These are phyloP conservation scores for Dufourea novaeangliae DNA, from an alignment of 1,140 invertebrate species.

Conservation along the genomic window DNA sequence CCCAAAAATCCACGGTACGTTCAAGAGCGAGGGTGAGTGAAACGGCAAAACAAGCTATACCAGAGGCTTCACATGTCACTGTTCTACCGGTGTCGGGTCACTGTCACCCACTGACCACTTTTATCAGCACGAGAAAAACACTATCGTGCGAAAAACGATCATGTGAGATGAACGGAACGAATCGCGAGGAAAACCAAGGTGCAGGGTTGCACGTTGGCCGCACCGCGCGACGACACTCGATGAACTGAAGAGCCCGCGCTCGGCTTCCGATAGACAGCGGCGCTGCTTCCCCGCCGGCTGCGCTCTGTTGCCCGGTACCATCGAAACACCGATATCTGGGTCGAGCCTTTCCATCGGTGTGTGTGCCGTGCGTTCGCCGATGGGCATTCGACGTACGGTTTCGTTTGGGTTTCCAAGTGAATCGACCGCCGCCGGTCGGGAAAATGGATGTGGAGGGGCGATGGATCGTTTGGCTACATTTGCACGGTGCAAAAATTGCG, in stretches of 20 bases:
- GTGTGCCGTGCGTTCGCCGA: conserved; percentile 1
- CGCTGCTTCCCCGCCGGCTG: conserved; percentile 47
- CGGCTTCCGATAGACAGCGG: conserved; percentile 68
- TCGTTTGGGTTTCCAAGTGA: conserved; percentile 20
- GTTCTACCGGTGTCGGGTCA: background rate
- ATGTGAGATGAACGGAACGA: background rate
- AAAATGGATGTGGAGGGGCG: background rate
- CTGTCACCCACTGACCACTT: conserved; percentile 13
- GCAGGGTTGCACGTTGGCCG: background rate
- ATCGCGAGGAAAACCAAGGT: background rate
- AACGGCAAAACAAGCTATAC: background rate
- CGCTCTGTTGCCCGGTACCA: conserved; percentile 67
- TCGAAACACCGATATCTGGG: conserved; percentile 79
- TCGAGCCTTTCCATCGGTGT: conserved; percentile 74
- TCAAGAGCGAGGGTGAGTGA: background rate
- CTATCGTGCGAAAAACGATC: background rate
- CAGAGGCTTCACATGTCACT: conserved; percentile 25
- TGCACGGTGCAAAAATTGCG: background rate
- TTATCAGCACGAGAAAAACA: background rate
- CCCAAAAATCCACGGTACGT: conserved; percentile 29
- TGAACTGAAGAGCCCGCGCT: conserved; percentile 69
- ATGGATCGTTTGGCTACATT: too few relatives aligned
- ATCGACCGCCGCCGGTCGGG: conserved; percentile 1
- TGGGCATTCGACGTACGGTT: conserved; percentile 25
- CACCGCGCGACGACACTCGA: conserved; percentile 71